Evolutionary conservation across 2,888 invertebrate species (phyloP), one percentile per base, ranked within the genome.

Genomic region (Salticus scenicus): DNA sequence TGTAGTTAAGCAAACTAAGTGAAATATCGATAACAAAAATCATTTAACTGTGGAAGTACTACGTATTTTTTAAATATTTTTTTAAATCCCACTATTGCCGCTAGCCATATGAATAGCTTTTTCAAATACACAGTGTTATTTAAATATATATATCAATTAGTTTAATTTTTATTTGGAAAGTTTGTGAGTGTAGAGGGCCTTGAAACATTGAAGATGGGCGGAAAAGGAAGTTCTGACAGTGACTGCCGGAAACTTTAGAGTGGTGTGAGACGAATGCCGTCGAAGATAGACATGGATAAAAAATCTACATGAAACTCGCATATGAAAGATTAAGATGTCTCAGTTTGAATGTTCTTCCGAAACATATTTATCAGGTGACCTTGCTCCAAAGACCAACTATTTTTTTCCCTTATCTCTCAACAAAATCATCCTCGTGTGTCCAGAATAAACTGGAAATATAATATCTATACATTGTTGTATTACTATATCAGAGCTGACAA

Each of bases 221-320:
- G 81, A 81, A 81, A 64, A 70, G 81, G 81, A 81, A 74, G 69
- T 75, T 74, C 74, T 74, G 69, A 74, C 28, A 37, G 67, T 37
- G 47, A 74, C 69, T 37, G 63, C 69, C 73, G 81, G 81, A 75
- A 81, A 41, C 41, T 20, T 72, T 27, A 41, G 71, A 71, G 72
- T 71, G 72, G 30, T 71, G 17, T 42, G 71, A 79, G 42, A 30
- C 41, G 64, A 79, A 76, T 41, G 75, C 75, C 75, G 42, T 41
- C 66, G 74, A 41, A 76, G 75, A 76, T 76, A 76, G 47, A 47
- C 27, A 14, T 12, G n/a, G 47, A 72, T 70, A 41, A 28, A 72
- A 72, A 72, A 42, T n/a, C 17, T n/a, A 47, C 12, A 37, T 37
- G 37, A 8, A 8, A 37, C 12, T 17, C 17, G 10, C 17, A 17